These are phyloP conservation scores for Lacanobia oleracea DNA, from an alignment of 2,888 invertebrate species.

Conservation along the genomic window DNA sequence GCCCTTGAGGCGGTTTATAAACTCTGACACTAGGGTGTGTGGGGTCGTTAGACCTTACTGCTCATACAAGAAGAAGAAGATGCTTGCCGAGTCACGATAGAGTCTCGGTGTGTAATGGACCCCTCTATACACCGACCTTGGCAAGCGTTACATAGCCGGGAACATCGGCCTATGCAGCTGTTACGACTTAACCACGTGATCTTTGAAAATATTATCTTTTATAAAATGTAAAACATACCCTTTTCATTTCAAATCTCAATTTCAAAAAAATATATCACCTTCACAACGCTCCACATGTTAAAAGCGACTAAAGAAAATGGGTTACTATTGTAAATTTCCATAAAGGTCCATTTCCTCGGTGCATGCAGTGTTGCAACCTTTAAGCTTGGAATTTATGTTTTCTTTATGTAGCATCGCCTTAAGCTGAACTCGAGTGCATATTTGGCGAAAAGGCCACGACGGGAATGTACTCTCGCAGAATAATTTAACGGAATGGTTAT, in stretches of 20 bases:
- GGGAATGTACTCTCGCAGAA: conserved; percentile 45
- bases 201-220: no score
- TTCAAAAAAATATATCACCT: conserved; percentile 26
- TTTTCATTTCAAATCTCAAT: conserved; percentile 3
- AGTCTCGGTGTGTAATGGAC: no score
- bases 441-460: conserved; percentile 58
- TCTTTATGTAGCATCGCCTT: conserved; percentile 55
- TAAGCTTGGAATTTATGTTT: conserved; percentile 61
- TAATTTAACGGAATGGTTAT: conserved; percentile 47
- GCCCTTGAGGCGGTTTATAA: no score
- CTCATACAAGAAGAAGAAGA: no score
- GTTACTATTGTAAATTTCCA: conserved; percentile 51
- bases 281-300: conserved; percentile 41
- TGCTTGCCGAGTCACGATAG: no score
- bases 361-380: conserved; percentile 60
- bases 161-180: no score
- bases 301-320: conserved; percentile 44
- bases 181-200: no score
- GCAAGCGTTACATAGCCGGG: no score
- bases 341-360: conserved; percentile 48
- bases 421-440: conserved; percentile 56
- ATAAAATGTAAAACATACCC: not conserved
- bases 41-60: no score
- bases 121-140: no score
- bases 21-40: no score